These are phyloP conservation scores for Cosmorhoe ocellata DNA, from an alignment of 2,888 invertebrate genomes.

Conservation along the genomic window DNA sequence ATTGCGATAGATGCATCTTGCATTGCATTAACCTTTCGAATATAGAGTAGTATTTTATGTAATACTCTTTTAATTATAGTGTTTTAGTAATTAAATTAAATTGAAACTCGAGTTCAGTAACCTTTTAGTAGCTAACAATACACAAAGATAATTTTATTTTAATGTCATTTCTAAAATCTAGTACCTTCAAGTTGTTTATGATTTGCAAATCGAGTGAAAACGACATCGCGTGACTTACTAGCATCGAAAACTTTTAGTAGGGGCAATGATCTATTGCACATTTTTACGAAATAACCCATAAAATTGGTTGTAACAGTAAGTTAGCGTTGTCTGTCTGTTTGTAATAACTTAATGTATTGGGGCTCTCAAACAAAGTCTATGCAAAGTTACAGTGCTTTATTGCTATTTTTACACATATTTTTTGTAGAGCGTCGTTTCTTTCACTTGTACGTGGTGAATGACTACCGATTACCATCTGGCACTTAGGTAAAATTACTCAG, in stretches of 20 bases:
- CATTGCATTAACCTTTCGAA: too few relatives aligned
- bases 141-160: too few relatives aligned
- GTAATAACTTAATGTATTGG: conserved; percentile 35
- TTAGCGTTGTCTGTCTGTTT: conserved; percentile 45
- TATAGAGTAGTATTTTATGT: too few relatives aligned
- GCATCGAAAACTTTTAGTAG: conserved; percentile 49
- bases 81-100: too few relatives aligned
- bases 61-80: too few relatives aligned
- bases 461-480: too few relatives aligned
- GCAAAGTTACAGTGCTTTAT: conserved; percentile 1
- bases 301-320: conserved; percentile 62
- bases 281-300: conserved; percentile 75
- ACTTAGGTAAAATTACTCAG: too few relatives aligned
- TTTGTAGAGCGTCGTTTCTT: too few relatives aligned
- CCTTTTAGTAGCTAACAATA: neutral
- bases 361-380: conserved; percentile 22
- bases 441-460: too few relatives aligned
- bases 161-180: too few relatives aligned
- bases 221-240: conserved; percentile 49
- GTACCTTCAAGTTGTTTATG: conserved; percentile 22
- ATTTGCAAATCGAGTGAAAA: conserved; percentile 36
- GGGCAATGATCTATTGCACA: conserved; percentile 67
- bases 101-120: conserved; percentile 19
- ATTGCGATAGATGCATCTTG: too few relatives aligned
- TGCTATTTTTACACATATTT: neutral